Evolutionary conservation across 2,888 invertebrate species (phyloP).

Genomic region (Tipula vernalis): DNA sequence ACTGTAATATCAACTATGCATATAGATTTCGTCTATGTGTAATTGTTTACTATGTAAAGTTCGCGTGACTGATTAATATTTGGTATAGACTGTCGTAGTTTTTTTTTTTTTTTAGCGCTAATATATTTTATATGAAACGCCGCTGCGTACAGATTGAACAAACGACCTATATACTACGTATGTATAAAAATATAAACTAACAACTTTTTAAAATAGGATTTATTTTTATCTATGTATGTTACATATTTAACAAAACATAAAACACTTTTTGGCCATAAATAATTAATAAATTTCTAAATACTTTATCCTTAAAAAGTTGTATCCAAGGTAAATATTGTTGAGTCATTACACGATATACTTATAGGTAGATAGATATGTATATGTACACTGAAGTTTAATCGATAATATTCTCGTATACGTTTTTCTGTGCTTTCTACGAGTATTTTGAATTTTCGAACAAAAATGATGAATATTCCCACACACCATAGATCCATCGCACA

Average conservation of each 20-base stretch:
- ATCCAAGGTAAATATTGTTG: background rate
- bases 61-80: background rate
- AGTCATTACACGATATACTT: background rate
- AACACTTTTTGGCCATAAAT: background rate
- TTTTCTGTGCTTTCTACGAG: background rate
- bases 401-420: background rate
- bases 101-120: background rate
- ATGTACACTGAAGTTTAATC: background rate
- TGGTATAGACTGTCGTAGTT: background rate
- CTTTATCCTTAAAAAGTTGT: background rate
- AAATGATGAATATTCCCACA: background rate
- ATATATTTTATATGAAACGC: background rate
- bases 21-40: background rate
- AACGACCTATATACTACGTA: background rate
- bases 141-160: background rate
- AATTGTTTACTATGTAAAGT: background rate
- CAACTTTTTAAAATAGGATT: background rate
- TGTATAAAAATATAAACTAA: no score
- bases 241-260: background rate
- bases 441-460: background rate
- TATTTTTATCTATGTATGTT: background rate
- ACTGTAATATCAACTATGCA: background rate
- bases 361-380: background rate
- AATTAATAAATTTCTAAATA: background rate
- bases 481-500: background rate